Evolutionary conservation across 2,113 vertebrate species (phyloP).

Genomic region (Lasiurus cinereus): DNA sequence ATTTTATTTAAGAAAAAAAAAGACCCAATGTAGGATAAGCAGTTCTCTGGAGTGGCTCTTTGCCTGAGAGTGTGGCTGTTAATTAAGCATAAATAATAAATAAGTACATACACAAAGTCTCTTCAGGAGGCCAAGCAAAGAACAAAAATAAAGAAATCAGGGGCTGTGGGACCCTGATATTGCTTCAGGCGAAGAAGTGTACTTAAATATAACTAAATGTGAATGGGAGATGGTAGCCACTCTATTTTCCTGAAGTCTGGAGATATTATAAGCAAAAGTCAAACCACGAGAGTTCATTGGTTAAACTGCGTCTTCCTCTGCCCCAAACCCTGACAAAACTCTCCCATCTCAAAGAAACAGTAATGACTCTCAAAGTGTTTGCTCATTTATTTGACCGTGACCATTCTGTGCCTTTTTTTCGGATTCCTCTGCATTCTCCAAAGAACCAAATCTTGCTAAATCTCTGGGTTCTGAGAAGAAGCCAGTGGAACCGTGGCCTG

Average conservation of each 20-base stretch:
- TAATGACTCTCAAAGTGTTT: neutral
- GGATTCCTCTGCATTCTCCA: neutral
- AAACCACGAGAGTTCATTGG: neutral
- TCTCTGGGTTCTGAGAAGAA: neutral
- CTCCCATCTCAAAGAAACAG: neutral
- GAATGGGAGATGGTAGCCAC: neutral
- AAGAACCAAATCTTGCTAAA: neutral
- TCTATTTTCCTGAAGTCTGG: neutral
- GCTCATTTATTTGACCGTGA: neutral
- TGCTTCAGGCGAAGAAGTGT: neutral
- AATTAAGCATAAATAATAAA: neutral
- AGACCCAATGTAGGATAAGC: neutral
- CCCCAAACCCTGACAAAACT: neutral
- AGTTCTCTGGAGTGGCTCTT: neutral
- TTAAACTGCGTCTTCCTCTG: neutral
- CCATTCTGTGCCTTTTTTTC: neutral
- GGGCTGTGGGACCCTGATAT: neutral
- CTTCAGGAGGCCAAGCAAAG: conserved; percentile 9
- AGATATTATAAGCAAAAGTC: neutral
- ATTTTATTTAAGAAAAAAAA: neutral
- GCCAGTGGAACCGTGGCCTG: neutral
- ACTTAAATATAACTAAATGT: conserved; percentile 48
- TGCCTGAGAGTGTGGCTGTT: neutral
- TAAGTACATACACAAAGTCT: neutral
- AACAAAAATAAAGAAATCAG: conserved; percentile 32